Evolutionary conservation across 2,888 invertebrate species (phyloP), one percentile per base, ranked within the genome.

Genomic region (Scrobipalpa costella): DNA sequence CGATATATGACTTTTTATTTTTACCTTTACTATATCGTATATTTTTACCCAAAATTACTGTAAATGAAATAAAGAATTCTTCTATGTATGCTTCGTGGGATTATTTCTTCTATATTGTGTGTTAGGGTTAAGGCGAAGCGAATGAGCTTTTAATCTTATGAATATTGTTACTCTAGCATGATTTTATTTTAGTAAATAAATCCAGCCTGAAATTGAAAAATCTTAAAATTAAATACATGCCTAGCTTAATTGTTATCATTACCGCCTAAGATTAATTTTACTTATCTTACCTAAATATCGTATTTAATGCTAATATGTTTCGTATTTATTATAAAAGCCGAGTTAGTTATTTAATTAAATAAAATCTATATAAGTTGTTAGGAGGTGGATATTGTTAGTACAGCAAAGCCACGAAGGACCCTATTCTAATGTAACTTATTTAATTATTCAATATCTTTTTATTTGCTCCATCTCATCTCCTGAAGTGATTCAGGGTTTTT

Each of bases 61-160:
- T n/a, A n/a, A n/a, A n/a, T n/a, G n/a, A 27, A 27, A 27, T 27
- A 27, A 27, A 3, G 27, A n/a, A n/a, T 27, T 27, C 27, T 27
- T 2, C 5, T 27, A 5, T 3, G 5, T 27, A 3, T 27, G 27
- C 27, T 27, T 27, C 27, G 27, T n/a, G 15, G 15, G n/a, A n/a
- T n/a, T n/a, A n/a, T n/a, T 44, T 9, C n/a, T 44, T 7, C 5
- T 44, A n/a, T 44, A 44, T n/a, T 6, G n/a, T 44, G 15, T 84
- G 88, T 89, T 90, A 89, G 82, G 80, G 90, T 90, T 90, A 90
- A 84, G 90, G 90, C 90, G 86, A 90, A 91, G 90, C 90, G 83
- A 82, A 90, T 90, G 90, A 90, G 85, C 88, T 78, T 7, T 63
- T 47, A 67, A 60, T 67, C 68, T 74, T 71, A 81, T 83, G 80